Conservation (phyloP, 1,140 invertebrate genomes). For the Lethrus apterus region DNA sequence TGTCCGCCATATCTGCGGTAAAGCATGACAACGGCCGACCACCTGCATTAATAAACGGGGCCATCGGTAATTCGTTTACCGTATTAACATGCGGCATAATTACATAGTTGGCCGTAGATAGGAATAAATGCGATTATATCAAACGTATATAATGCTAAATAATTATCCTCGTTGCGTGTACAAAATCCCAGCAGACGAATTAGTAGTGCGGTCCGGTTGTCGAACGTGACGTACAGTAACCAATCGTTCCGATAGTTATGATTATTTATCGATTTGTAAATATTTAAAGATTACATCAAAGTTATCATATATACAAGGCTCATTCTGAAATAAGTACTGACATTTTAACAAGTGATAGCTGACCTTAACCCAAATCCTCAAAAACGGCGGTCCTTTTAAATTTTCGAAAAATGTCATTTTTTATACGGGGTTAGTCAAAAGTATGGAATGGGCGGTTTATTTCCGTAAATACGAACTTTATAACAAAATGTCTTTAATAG, state of each 20-base stretch:
- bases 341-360: no score
- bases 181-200: constrained; percentile 30
- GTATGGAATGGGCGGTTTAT: no score
- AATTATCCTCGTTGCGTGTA: constrained; percentile 35
- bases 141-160: constrained; percentile 35
- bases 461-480: no score
- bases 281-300: constrained; percentile 1
- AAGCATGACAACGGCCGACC: constrained; percentile 11
- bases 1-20: constrained; percentile 9
- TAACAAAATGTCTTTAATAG: no score
- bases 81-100: constrained; percentile 26
- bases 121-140: constrained; percentile 36
- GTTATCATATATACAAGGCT: no score
- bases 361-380: no score
- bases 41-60: constrained; percentile 13
- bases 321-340: no score
- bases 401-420: no score
- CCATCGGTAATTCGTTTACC: constrained; percentile 24
- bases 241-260: constrained; percentile 28
- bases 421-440: no score
- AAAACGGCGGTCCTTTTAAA: no score
- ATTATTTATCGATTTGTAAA: constrained; percentile 25
- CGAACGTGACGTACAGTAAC: constrained; percentile 32
- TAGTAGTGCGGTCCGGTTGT: constrained; percentile 28
- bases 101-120: constrained; percentile 24